Evolutionary conservation across 2,888 invertebrate genomes (phyloP).

Genomic region (Nomada fabriciana): DNA sequence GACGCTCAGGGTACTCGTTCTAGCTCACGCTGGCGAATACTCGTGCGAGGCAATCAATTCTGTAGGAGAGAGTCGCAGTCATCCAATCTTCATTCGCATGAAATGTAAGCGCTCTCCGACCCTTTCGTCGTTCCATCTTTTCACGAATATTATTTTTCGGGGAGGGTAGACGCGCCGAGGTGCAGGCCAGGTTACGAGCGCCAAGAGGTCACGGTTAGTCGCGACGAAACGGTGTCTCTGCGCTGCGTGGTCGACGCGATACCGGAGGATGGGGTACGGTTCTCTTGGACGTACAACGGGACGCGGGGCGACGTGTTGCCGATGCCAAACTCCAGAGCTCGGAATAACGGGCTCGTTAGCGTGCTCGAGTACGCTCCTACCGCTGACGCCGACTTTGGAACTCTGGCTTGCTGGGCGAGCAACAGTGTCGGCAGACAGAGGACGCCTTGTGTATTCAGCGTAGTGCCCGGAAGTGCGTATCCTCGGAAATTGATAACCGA

Average conservation of each 20-base stretch:
- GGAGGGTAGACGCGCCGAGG: conserved; percentile 89
- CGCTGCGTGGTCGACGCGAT: conserved; percentile 93
- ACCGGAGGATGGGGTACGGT: conserved; percentile 89
- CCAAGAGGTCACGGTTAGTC: conserved; percentile 90
- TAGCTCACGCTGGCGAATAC: conserved; percentile 91
- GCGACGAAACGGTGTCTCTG: conserved; percentile 90
- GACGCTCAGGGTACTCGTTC: conserved; percentile 88
- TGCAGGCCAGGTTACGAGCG: conserved; percentile 90
- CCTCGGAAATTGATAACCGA: conserved; percentile 20
- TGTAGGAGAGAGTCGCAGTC: conserved; percentile 92
- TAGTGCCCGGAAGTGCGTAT: conserved; percentile 91
- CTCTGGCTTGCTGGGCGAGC: conserved; percentile 94
- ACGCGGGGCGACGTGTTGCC: conserved; percentile 90
- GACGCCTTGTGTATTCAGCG: conserved; percentile 92
- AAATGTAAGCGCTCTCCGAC: conserved; percentile 89
- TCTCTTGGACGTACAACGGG: conserved; percentile 94
- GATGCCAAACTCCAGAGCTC: conserved; percentile 87
- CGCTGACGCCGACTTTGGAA: conserved; percentile 89
- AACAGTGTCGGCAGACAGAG: conserved; percentile 93
- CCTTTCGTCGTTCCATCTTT: neutral
- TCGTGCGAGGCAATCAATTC: conserved; percentile 92
- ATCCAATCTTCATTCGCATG: conserved; percentile 89
- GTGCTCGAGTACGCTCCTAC: conserved; percentile 87
- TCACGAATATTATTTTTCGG: neutral
- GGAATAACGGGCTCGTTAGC: conserved; percentile 85